Evolutionary conservation across 2,113 vertebrate species (phyloP).

Genomic region (Lutjanus erythropterus): DNA sequence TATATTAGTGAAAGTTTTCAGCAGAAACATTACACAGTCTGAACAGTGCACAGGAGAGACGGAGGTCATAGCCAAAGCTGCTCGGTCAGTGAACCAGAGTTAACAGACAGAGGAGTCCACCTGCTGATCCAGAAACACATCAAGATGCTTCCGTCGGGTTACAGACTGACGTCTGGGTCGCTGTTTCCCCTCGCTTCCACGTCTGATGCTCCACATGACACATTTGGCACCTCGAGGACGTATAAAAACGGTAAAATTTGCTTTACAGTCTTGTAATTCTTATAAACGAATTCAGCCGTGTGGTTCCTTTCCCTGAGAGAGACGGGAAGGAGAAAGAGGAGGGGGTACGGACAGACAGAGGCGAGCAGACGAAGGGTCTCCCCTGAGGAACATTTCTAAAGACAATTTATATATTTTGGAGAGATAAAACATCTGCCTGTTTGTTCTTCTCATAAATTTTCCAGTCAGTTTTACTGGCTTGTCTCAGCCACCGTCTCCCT

Average conservation of each 20-base stretch:
- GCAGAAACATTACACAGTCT: conserved; percentile 15
- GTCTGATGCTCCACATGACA: conserved; percentile 69
- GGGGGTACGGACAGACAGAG: conserved; percentile 42
- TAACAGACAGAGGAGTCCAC: conserved; percentile 55
- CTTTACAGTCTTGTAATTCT: conserved; percentile 77
- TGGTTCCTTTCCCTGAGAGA: conserved; percentile 68
- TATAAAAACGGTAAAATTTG: conserved; percentile 68
- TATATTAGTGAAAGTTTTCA: conserved; percentile 13
- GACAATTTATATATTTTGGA: conserved; percentile 86
- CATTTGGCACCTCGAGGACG: conserved; percentile 63
- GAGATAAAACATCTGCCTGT: conserved; percentile 83
- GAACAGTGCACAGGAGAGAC: background rate
- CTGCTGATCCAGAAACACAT: conserved; percentile 52
- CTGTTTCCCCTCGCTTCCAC: conserved; percentile 20
- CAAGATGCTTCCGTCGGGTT: conserved; percentile 27
- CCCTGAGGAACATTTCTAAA: conserved; percentile 83
- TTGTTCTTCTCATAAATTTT: conserved; percentile 79
- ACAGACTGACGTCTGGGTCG: conserved; percentile 54
- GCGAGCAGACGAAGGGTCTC: conserved; percentile 74
- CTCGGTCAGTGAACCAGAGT: conserved; percentile 36
- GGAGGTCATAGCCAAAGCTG: conserved; percentile 12
- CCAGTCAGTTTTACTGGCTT: conserved; percentile 79
- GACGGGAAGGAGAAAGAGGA: conserved; percentile 51
- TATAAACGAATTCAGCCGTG: conserved; percentile 52
- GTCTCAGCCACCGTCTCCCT: conserved; percentile 73